Evolutionary conservation across 1,140 invertebrate genomes (phyloP).

Genomic region (Macrocentrus cingulum): DNA sequence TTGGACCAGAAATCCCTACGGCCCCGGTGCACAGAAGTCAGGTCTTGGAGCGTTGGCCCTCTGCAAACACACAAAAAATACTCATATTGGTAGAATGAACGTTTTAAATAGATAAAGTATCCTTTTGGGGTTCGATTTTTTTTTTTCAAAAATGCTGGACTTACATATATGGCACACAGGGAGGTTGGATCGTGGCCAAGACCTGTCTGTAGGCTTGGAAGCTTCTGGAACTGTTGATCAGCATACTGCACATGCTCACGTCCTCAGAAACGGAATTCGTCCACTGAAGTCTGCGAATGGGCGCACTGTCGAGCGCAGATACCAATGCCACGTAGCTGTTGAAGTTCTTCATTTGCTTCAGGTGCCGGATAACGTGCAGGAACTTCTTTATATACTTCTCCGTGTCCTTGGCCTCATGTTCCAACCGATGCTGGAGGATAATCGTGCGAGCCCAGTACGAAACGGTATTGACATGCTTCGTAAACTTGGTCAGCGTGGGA

Average conservation of each 20-base stretch:
- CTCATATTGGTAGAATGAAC: too few relatives aligned
- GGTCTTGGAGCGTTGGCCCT: constrained; percentile 95
- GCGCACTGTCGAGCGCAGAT: constrained; percentile 95
- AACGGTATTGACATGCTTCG: constrained; percentile 99
- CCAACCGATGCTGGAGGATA: constrained; percentile 69
- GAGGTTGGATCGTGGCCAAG: constrained; percentile 89
- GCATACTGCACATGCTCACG: constrained; percentile 88
- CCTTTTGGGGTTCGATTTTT: too few relatives aligned
- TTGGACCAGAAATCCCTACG: constrained; percentile 88
- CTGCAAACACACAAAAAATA: too few relatives aligned
- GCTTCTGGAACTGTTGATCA: constrained; percentile 95
- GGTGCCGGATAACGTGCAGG: constrained; percentile 97
- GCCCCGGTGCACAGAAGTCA: constrained; percentile 98
- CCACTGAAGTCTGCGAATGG: constrained; percentile 93
- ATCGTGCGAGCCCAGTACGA: constrained; percentile 82
- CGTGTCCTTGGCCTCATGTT: constrained; percentile 87
- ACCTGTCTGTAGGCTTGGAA: constrained; percentile 94
- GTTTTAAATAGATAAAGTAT: too few relatives aligned
- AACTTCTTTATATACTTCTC: constrained; percentile 96
- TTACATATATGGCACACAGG: constrained; percentile 98
- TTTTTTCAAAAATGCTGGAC: constrained; percentile 53
- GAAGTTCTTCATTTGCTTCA: constrained; percentile 97
- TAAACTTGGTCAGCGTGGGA: constrained; percentile 95
- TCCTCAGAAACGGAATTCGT: constrained; percentile 89
- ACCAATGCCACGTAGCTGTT: constrained; percentile 97